These are phyloP conservation scores for Pararge aegeria DNA, from an alignment of 1,140 invertebrate species.

Conservation along the genomic window DNA sequence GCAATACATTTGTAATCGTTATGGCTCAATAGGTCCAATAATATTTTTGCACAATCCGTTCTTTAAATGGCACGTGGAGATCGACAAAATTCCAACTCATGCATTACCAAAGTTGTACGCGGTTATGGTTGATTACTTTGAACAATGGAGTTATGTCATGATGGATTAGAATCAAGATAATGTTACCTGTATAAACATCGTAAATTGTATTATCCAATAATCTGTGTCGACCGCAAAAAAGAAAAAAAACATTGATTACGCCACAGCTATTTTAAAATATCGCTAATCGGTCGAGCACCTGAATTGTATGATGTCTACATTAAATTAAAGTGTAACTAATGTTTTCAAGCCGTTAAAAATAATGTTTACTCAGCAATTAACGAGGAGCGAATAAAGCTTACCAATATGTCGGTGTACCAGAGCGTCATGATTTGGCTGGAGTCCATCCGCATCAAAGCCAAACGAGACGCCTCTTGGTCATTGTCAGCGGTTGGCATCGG, in stretches of 20 bases:
- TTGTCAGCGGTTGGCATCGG: conserved; percentile 63
- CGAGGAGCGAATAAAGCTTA: conserved; percentile 46
- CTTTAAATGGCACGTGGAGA: conserved; percentile 5
- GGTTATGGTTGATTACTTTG: conserved; percentile 17
- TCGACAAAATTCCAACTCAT: conserved; percentile 5
- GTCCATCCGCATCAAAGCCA: conserved; percentile 67
- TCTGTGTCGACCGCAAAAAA: conserved; percentile 16
- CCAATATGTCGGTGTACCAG: conserved; percentile 76
- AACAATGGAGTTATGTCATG: conserved; percentile 36
- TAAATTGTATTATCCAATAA: conserved; percentile 2
- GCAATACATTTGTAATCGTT: conserved; percentile 14
- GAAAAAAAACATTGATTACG: background rate
- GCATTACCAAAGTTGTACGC: conserved; percentile 7
- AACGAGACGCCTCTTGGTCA: conserved; percentile 59
- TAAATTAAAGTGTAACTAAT: too few species aligned
- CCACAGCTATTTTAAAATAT: background rate
- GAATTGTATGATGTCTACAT: background rate
- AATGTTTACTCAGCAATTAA: conserved; percentile 31
- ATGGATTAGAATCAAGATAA: conserved; percentile 9
- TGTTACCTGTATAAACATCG: conserved; percentile 34
- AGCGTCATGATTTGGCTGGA: conserved; percentile 72
- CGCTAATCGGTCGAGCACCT: background rate
- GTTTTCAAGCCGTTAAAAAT: conserved; percentile 15
- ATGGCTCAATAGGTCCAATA: conserved; percentile 1
- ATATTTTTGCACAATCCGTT: conserved; percentile 17